Evolutionary conservation across 2,797 vertebrate species (phyloP), one percentile per base, ranked within the genome.

Genomic region (Acridotheres tristis): DNA sequence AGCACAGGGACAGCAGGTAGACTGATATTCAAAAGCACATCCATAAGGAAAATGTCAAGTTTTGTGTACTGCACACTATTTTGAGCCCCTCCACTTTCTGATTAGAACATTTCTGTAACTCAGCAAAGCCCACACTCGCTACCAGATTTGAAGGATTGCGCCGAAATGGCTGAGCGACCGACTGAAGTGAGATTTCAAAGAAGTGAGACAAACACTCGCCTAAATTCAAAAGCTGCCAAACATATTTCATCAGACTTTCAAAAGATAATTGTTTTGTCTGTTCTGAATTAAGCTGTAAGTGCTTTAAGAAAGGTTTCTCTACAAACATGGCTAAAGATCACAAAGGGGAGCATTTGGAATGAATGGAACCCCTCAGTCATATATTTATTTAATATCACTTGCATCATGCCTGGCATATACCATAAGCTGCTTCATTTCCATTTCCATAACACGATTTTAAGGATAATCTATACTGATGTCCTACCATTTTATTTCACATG

Each of bases 241-340:
- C 68, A 78, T 40, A 95, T 89, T 96, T 96, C 94, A 94, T 65
- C 89, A 90, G 95, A 94, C 68, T 85, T 95, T 94, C 94, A 93
- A 94, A 90, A 95, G 93, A 95, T 94, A 95, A 93, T 95, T 94
- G 94, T 96, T 96, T 96, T 84, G 88, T 85, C 95, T 96, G 94
- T 95, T 95, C 86, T 34, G 86, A 92, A 95, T 96, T 96, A 96
- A 92, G 74, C 90, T 79, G 74, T 90, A 95, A 96, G 88, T 90
- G 80, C 93, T 91, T 65, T 73, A 93, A 94, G 88, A 88, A 74
- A 86, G 53, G 74, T 84, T 95, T 88, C 91, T 85, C 85, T 66
- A 32, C 88, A 96, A 96, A 94, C 94, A 96, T 85, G 90, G 92
- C 94, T 94, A 76, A 71, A 86, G 92, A 93, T 94, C 82, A 94